Percentiles rank a stretch among this genome's conserved stretches.
phyloP scores from a whole-genome alignment of 2,113 vertebrate genomes.

The Hippocampus guttulatus region DNA sequence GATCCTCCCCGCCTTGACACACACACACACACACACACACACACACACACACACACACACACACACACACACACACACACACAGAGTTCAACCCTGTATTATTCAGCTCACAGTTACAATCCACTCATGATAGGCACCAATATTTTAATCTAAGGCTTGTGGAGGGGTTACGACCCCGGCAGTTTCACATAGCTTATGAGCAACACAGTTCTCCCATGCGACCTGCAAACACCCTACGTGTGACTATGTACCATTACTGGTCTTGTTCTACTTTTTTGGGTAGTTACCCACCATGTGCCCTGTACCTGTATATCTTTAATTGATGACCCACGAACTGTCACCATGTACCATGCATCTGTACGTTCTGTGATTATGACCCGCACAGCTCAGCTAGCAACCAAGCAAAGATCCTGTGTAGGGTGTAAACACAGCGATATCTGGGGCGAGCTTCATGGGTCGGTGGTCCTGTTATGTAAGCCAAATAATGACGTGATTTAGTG shows the following conservation, averaged over 20 bases:
- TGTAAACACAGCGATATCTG: constrained; percentile 38
- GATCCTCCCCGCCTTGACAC: no score
- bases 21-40: no score
- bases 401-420: constrained; percentile 1
- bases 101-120: no score
- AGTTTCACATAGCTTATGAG: background rate
- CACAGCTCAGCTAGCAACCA: background rate
- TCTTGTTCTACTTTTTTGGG: background rate
- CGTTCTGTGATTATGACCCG: background rate
- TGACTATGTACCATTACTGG: background rate
- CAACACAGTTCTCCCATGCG: background rate
- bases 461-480: constrained; percentile 55
- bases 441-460: constrained; percentile 45
- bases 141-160: background rate
- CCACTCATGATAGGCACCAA: background rate
- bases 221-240: background rate
- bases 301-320: background rate
- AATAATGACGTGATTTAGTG: constrained; percentile 46
- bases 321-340: constrained; percentile 22
- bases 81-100: no score
- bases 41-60: no score
- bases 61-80: no score
- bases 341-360: constrained; percentile 5
- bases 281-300: background rate
- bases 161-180: background rate